Evolutionary conservation across 2,797 vertebrate genomes (phyloP).

Genomic region (Margarornis squamiger): DNA sequence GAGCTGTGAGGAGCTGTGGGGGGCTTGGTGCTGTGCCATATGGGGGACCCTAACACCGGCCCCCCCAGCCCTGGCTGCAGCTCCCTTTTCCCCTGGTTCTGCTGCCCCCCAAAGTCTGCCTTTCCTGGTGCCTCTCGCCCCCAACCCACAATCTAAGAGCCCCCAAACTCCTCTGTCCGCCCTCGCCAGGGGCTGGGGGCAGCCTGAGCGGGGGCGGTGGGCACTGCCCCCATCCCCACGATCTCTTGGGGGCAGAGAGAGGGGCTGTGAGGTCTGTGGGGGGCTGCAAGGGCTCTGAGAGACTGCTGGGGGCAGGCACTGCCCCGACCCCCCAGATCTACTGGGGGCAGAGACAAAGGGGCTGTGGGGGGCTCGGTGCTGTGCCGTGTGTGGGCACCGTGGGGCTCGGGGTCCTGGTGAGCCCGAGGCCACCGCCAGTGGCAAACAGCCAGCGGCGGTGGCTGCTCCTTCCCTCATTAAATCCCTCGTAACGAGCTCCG

Average conservation of each 20-base stretch:
- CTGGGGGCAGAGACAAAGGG: background rate
- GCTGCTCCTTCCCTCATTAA: constrained; percentile 57
- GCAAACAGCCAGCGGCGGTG: constrained; percentile 50
- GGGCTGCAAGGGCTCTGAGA: background rate
- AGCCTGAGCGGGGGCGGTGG: background rate
- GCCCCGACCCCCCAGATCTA: background rate
- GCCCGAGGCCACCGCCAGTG: background rate
- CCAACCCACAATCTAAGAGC: background rate
- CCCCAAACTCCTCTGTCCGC: background rate
- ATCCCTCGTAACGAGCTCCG: constrained; percentile 44
- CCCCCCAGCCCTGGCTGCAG: no score
- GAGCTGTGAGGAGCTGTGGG: no score
- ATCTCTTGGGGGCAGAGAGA: background rate
- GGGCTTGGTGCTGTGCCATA: no score
- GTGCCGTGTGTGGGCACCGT: background rate
- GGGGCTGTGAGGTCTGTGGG: background rate
- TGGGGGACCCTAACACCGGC: no score
- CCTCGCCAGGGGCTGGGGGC: background rate
- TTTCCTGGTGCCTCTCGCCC: background rate
- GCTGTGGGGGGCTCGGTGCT: background rate
- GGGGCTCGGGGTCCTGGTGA: background rate
- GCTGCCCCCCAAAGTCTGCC: no score
- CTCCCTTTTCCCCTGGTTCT: no score
- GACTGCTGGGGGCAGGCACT: background rate
- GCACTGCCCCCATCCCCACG: background rate